A percentile compares a stretch with the other conserved stretches of the same genome.
Conservation (phyloP, 2,888 invertebrate genomes). For the Tipula vernalis region DNA sequence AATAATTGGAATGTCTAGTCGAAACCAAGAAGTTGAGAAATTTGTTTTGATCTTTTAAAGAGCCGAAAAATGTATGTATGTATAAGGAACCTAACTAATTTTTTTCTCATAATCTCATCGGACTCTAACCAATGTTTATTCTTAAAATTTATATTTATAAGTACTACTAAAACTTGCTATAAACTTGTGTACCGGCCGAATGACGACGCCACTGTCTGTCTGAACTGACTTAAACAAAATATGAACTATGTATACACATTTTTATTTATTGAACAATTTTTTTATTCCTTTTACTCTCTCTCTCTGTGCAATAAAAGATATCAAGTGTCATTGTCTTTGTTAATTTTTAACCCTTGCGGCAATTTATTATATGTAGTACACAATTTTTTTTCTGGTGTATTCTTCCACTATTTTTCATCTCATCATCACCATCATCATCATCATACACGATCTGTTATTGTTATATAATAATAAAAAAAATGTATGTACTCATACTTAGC, state of each 20-base stretch:
- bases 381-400: not conserved
- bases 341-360: constrained; percentile 11
- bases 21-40: too few species aligned
- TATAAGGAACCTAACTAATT: too few species aligned
- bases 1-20: too few species aligned
- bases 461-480: not conserved
- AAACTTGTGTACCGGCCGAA: not conserved
- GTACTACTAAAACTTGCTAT: too few species aligned
- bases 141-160: too few species aligned
- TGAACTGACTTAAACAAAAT: not conserved
- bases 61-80: too few species aligned
- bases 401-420: not conserved
- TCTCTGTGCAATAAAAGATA: not conserved
- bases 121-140: too few species aligned
- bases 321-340: constrained; percentile 11
- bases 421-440: not conserved
- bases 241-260: not conserved
- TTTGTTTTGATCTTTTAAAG: too few species aligned
- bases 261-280: not conserved
- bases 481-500: not conserved
- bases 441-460: constrained; percentile 4
- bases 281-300: not conserved
- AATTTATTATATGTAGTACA: constrained; percentile 7
- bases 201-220: not conserved
- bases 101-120: too few species aligned